Evolutionary conservation across 2,797 vertebrate genomes (phyloP), one percentile per base, ranked within the genome.

Genomic region (Sebastes vulpes): DNA sequence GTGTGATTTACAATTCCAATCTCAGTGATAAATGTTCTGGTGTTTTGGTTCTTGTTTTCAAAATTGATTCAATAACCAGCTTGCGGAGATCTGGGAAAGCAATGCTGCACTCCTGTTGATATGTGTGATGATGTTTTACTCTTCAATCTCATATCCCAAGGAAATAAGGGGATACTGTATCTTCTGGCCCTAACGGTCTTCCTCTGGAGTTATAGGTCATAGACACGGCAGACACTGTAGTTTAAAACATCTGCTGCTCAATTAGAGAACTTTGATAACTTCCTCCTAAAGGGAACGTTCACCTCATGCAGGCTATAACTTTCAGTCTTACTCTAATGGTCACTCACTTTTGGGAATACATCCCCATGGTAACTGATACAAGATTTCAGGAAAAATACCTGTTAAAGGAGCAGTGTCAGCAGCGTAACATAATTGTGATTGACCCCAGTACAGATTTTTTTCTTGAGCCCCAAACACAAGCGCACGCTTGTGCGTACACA

Each of bases 1-100:
- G 25, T 59, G 50, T 21, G 59, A 52, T 77, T 80, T 31, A 50
- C 21, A n/a, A 50, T 70, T 75, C 54, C 50, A 65, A 1, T 81
- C 31, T 56, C 1, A 0, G 6, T 78, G 63, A 66, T 66, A 48
- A 32, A 74, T 18, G n/a, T 46, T 53, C 12, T 35, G 5, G 3
- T 48, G 25, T 64, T 67, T 65, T 64, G 42, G 18, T 64, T 71
- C 11, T 65, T 42, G 3, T 52, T 74, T 23, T 60, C 25, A 61
- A 26, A 72, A 56, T 75, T 75, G 61, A 77, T 65, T 56, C 21
- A 54, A 35, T 54, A 66, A 54, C 12, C 54, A 42, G 6, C 20
- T 42, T 46, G 57, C 53, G 5, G 32, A 60, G 25, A 9, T 38
- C 35, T 1, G 2, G 14, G 20, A 23, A 67, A 65, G 21, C 28